These are phyloP conservation scores for Xenotilapia leptura DNA, from an alignment of 2,113 vertebrate genomes.

Conservation along the genomic window DNA sequence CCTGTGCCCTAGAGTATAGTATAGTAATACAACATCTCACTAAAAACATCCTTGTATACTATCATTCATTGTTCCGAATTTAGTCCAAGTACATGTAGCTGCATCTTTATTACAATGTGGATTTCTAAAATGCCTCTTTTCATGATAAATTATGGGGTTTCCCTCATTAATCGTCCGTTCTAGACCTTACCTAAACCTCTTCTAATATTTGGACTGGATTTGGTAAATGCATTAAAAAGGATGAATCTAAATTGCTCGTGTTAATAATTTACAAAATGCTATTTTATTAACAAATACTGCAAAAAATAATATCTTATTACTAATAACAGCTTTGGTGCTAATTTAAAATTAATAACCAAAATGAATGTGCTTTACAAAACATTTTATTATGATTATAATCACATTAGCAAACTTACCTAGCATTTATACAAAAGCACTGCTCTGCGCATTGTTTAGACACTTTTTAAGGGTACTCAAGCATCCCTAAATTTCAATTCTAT, in stretches of 20 bases:
- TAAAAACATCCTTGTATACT: background rate
- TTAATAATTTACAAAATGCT: background rate
- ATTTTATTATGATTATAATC: background rate
- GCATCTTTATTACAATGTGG: background rate
- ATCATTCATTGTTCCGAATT: background rate
- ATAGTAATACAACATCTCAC: background rate
- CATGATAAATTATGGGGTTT: background rate
- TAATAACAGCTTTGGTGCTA: background rate
- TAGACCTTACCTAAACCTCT: background rate
- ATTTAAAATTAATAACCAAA: background rate
- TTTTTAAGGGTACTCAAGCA: background rate
- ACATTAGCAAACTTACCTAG: background rate
- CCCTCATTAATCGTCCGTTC: fast-evolving
- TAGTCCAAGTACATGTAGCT: background rate
- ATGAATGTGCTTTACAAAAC: background rate
- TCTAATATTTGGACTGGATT: background rate
- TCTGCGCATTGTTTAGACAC: background rate
- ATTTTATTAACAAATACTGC: fast-evolving
- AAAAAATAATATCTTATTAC: background rate
- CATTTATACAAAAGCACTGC: background rate
- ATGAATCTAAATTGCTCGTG: fast-evolving
- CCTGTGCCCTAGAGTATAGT: background rate
- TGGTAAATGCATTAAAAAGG: background rate
- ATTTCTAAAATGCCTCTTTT: background rate
- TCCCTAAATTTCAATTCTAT: background rate